These are phyloP conservation scores for Salvelinus namaycush DNA, from an alignment of 2,113 vertebrate species.

Conservation along the genomic window DNA sequence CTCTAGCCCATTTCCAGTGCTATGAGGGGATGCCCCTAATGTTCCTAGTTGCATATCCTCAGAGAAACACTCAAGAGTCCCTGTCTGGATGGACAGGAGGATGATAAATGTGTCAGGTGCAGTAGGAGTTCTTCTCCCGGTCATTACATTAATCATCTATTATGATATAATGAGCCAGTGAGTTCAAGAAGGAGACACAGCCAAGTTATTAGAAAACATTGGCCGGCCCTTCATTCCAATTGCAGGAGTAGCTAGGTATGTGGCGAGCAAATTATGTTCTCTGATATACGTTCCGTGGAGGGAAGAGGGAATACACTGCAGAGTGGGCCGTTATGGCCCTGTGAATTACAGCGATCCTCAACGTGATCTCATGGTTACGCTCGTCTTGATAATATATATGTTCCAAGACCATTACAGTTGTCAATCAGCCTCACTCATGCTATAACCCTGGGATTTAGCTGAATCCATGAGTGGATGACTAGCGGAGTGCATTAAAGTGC, in stretches of 20 bases:
- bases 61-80: not conserved
- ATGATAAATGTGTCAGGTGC: not conserved
- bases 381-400: not conserved
- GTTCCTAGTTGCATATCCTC: not conserved
- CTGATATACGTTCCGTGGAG: not conserved
- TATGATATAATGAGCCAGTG: not conserved
- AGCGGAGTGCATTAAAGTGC: not conserved
- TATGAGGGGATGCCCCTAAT: not conserved
- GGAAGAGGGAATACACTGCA: not conserved
- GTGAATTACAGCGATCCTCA: not conserved
- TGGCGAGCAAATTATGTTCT: not conserved
- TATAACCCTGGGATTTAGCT: conserved; percentile 18
- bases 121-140: not conserved
- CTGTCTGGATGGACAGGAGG: not conserved
- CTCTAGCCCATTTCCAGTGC: not conserved
- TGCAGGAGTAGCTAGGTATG: not conserved
- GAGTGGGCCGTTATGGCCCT: conserved; percentile 9
- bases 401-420: conserved; percentile 35
- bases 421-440: conserved; percentile 32
- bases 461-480: conserved; percentile 26
- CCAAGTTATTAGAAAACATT: not conserved
- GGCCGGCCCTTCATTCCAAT: not conserved
- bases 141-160: not conserved
- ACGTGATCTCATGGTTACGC: conserved; percentile 3
- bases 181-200: not conserved